Percentiles rank a stretch among this genome's conserved stretches.
These are phyloP conservation scores for Glyphotaelius pellucidus DNA, from an alignment of 2,888 invertebrate genomes.

Conservation along the genomic window DNA sequence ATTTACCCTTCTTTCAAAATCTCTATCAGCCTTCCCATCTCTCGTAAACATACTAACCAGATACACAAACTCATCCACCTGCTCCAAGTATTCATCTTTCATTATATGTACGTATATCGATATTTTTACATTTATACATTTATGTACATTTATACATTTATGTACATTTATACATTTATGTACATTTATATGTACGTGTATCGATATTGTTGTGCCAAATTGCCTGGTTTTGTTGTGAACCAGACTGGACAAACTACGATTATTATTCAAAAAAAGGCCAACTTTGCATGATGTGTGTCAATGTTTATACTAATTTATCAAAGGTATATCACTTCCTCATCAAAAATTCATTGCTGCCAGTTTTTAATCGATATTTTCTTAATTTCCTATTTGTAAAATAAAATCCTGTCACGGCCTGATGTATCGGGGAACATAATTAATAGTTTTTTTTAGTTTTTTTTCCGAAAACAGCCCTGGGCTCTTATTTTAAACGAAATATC, in stretches of 20 bases:
- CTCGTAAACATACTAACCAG: no score
- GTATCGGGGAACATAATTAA: constrained; percentile 51
- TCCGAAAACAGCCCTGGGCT: constrained; percentile 5
- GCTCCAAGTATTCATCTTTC: no score
- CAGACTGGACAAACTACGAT: background rate
- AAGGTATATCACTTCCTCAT: constrained; percentile 23
- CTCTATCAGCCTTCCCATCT: no score
- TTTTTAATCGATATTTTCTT: constrained; percentile 49
- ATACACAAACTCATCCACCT: no score
- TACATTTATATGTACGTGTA: no score
- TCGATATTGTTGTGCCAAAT: no score
- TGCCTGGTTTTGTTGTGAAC: background rate
- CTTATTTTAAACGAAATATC: constrained; percentile 46
- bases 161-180: no score
- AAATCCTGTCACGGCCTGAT: constrained; percentile 48
- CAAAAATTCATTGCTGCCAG: constrained; percentile 31
- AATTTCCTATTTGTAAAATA: constrained; percentile 38
- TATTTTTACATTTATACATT: no score
- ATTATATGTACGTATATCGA: no score
- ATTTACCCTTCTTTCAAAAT: no score
- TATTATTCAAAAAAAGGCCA: background rate
- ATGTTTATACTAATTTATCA: background rate
- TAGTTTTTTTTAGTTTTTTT: constrained; percentile 23
- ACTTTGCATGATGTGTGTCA: background rate
- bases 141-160: no score